These are phyloP conservation scores for Ahaetulla prasina DNA, from an alignment of 2,113 vertebrate genomes.

Conservation along the genomic window DNA sequence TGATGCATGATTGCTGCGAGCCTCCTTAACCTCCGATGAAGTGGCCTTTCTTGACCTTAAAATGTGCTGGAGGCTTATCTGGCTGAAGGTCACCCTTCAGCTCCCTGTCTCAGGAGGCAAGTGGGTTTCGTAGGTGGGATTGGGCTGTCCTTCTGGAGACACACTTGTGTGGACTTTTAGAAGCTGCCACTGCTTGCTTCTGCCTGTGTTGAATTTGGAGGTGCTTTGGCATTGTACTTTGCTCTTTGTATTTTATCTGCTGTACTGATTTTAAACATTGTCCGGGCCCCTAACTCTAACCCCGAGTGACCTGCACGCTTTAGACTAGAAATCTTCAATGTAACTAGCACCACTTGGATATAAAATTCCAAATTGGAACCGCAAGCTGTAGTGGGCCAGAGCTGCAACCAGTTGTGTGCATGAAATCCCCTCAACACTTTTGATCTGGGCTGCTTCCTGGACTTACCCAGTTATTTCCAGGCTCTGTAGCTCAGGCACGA, in stretches of 20 bases:
- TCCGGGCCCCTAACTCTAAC: too few species aligned
- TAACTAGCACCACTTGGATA: neutral
- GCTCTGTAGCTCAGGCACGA: neutral
- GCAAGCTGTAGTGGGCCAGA: neutral
- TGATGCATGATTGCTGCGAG: neutral
- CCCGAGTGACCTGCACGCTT: neutral
- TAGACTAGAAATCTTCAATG: neutral
- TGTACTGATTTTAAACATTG: neutral
- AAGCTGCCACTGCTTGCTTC: neutral
- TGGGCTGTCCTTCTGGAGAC: neutral
- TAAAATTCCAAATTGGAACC: neutral
- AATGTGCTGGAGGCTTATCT: neutral
- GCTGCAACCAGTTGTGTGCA: neutral
- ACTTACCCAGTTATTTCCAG: neutral
- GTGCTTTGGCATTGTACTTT: neutral
- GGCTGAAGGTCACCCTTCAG: neutral
- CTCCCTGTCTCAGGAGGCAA: neutral
- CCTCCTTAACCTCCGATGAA: neutral
- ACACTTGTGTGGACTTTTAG: neutral
- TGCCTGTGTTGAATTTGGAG: neutral
- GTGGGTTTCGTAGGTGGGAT: neutral
- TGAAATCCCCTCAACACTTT: neutral
- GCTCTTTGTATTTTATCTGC: neutral
- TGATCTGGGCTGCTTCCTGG: neutral
- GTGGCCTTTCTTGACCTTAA: neutral